Evolutionary conservation across 2,888 invertebrate genomes (phyloP), one percentile per base, ranked within the genome.

Genomic region (Oithona nana): DNA sequence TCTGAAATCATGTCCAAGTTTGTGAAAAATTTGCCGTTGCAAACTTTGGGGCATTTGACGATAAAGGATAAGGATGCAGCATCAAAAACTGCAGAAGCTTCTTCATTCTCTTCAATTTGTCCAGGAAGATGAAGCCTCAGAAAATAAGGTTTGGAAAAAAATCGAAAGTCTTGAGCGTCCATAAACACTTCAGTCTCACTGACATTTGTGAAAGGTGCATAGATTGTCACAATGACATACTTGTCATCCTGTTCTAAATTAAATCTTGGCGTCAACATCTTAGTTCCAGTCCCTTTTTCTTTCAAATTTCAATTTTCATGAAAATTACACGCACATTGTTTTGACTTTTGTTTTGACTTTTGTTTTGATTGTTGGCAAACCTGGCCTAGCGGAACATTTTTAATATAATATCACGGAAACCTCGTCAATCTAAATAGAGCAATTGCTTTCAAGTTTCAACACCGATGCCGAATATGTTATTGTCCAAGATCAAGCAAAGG

Each of bases 181-280:
- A 85, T 81, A 70, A 82, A 81, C 61, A 87, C 78, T 71, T 88
- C 88, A 1, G 86, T 79, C 60, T 88, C 85, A 52, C 80, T 78
- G 57, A 88, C 76, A 72, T 84, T 85, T 52, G 86, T 83, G 71
- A 84, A 86, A 0, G 88, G 88, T 28, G 88, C 88, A 68, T 83
- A 80, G 64, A 90, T 81, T n/a, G 74, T 76, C 63, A 90, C 78
- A 64, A 76, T 79, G 58, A 90, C 72, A 69, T 79, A 80, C 52
- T 78, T 75, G 16, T 82, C 80, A 65, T 82, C 81, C 73, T 90
- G 90, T 1, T 76, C 74, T 64, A 89, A 71, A 66, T 80, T 80
- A 73, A 89, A 90, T 31, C 81, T 77, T 57, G 90, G 90, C 26
- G 87, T 88, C 68, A 89, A 77, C 90, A 90, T 90, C 66, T n/a